These are phyloP conservation scores for Thalpophila matura DNA, from an alignment of 2,888 invertebrate species.

Conservation along the genomic window DNA sequence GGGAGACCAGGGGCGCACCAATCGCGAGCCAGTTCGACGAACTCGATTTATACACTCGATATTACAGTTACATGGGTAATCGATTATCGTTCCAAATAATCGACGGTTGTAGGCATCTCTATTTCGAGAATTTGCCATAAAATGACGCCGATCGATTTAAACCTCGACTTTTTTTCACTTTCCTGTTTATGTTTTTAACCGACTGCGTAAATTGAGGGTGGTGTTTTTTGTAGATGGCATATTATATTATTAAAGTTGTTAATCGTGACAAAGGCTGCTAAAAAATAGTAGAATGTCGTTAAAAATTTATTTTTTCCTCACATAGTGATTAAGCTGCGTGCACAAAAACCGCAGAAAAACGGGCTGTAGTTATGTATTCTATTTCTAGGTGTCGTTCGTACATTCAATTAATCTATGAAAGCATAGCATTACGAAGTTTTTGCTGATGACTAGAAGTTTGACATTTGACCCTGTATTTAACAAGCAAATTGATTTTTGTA, in stretches of 20 bases:
- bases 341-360: conserved; percentile 32
- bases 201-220: not conserved
- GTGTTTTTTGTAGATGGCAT: not conserved
- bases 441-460: conserved; percentile 34
- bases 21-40: conserved; percentile 73
- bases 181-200: conserved; percentile 25
- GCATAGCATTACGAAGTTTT: conserved; percentile 33
- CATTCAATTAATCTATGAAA: conserved; percentile 47
- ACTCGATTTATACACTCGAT: conserved; percentile 71
- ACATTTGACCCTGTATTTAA: conserved; percentile 34
- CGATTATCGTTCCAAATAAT: conserved; percentile 69
- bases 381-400: conserved; percentile 19
- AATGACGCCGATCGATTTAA: conserved; percentile 56
- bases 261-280: not conserved
- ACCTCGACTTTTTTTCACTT: conserved; percentile 17
- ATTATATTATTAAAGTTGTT: conserved; percentile 11
- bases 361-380: not conserved
- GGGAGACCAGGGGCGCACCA: conserved; percentile 68
- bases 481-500: conserved; percentile 35
- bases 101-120: conserved; percentile 58
- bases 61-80: conserved; percentile 73
- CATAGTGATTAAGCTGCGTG: conserved; percentile 20
- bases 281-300: conserved; percentile 21
- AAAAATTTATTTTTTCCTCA: conserved; percentile 16
- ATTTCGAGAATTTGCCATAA: conserved; percentile 57